Evolutionary conservation across 2,888 invertebrate genomes (phyloP).

Genomic region (Geophilus truncorum): DNA sequence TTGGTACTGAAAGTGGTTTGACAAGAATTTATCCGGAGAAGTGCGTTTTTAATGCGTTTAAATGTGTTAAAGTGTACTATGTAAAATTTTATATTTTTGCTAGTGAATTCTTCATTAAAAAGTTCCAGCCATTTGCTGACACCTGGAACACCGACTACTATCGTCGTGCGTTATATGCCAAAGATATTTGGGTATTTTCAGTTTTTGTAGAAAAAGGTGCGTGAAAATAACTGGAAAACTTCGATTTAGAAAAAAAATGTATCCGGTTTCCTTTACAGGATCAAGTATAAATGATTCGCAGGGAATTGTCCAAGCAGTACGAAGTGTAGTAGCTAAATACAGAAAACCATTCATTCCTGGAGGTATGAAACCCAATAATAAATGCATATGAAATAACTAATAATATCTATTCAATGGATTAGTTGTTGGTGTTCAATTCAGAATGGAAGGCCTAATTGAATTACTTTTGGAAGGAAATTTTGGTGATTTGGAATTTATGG

Average conservation of each 20-base stretch:
- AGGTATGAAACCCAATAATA: not conserved
- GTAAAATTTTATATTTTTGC: slow-evolving; percentile 39
- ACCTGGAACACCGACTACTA: not conserved
- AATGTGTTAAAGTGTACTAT: slow-evolving; percentile 38
- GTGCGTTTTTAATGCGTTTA: slow-evolving; percentile 47
- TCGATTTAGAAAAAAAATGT: no score
- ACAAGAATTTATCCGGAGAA: slow-evolving; percentile 42
- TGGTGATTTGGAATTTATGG: not conserved
- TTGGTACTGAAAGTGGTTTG: slow-evolving; percentile 41
- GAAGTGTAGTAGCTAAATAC: not conserved
- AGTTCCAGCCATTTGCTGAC: not conserved
- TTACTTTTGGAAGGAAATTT: not conserved
- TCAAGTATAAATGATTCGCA: not conserved
- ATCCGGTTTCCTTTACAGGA: not conserved
- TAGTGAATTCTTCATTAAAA: not conserved
- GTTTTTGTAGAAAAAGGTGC: not conserved
- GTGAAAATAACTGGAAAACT: no score
- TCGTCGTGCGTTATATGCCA: not conserved
- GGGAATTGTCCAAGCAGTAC: not conserved
- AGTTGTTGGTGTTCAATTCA: not conserved
- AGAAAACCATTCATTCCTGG: not conserved
- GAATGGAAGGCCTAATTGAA: not conserved
- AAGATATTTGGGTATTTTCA: not conserved
- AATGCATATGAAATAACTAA: not conserved
- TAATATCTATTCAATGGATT: not conserved